Evolutionary conservation across 2,797 vertebrate species (phyloP).

Genomic region (Vultur gryphus): DNA sequence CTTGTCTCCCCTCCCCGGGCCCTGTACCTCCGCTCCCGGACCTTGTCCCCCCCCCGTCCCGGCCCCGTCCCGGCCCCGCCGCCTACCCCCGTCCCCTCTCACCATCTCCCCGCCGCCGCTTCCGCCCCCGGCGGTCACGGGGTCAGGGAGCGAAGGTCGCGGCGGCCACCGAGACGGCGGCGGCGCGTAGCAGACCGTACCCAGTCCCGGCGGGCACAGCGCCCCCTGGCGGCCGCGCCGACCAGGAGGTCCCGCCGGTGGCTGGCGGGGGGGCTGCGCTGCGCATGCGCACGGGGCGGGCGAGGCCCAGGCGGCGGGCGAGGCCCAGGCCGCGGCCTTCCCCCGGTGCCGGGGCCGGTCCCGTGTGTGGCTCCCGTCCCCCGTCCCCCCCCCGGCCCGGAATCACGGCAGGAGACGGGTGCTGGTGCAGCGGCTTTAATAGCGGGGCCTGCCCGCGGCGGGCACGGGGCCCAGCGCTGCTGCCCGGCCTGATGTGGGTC

Average conservation of each 20-base stretch:
- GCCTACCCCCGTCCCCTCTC: neutral
- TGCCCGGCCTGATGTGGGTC: neutral
- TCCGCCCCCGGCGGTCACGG: neutral
- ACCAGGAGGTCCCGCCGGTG: neutral
- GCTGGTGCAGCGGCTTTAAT: slow-evolving; percentile 34
- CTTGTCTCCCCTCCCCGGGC: neutral
- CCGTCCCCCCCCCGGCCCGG: neutral
- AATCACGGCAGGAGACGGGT: neutral
- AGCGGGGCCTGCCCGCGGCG: slow-evolving; percentile 7
- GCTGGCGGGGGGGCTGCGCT: too few relatives aligned
- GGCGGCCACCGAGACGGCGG: neutral
- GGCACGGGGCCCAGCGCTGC: neutral
- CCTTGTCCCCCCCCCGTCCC: too few relatives aligned
- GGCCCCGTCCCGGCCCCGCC: too few relatives aligned
- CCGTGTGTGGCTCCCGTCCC: accelerated
- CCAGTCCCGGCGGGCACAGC: accelerated
- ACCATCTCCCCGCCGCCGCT: slow-evolving; percentile 31
- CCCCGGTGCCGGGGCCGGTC: too few relatives aligned
- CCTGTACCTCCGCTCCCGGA: neutral
- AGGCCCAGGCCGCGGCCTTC: neutral
- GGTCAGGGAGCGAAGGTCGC: neutral
- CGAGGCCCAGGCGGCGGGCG: neutral
- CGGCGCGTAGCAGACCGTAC: neutral
- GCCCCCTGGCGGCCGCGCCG: neutral
- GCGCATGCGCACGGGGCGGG: neutral